Base-by-base conservation (phyloP, 2,113 vertebrate species). In the Caracal caracal region DNA sequence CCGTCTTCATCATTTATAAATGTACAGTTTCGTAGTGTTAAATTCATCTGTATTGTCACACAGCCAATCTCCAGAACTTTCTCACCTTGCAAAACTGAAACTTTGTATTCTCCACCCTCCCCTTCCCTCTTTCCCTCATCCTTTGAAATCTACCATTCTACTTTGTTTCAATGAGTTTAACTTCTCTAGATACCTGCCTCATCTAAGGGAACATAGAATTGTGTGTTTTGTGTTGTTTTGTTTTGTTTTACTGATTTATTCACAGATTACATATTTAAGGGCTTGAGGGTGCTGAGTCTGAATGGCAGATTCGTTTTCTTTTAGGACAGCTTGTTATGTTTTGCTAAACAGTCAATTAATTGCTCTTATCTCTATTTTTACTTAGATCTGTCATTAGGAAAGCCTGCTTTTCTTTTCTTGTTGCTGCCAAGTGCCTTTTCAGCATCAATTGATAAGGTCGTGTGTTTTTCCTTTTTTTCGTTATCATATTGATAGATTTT, bases 261-360 rank as follows among this genome's bases (percentile, higher is more conserved):
- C 88, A 86, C 79, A 93, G 84, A 49, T 73, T 61, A 12, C 59
- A 49, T 91, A 95, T 92, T 95, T 92, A 83, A 83, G 47, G 35
- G 10, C n/a, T 33, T 47, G 17, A 49, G 28, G 26, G 49, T 20
- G 4, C 15, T 90, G 51, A 17, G 68, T 63, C 19, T 65, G 37
- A 68, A 51, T 78, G 86, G 43, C 40, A 97, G 71, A n/a, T 43
- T 75, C 26, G 10, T 78, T 71, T 40, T 90, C 35, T 53, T 92
- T 61, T 40, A 88, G 63, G 30, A 51, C 82, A 86, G 30, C 83
- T 90, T 81, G 7, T 40, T 91, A 3, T 7, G 26, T 82, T 95
- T 96, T 96, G 30, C 24, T 86, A 10, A 91, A 65, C 75, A 76
- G 40, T 75, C 47, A 93, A 71, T 28, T 75, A 33, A 61, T 90